Conservation (phyloP, 2,888 invertebrate species). For the Nasonovia ribisnigri region DNA sequence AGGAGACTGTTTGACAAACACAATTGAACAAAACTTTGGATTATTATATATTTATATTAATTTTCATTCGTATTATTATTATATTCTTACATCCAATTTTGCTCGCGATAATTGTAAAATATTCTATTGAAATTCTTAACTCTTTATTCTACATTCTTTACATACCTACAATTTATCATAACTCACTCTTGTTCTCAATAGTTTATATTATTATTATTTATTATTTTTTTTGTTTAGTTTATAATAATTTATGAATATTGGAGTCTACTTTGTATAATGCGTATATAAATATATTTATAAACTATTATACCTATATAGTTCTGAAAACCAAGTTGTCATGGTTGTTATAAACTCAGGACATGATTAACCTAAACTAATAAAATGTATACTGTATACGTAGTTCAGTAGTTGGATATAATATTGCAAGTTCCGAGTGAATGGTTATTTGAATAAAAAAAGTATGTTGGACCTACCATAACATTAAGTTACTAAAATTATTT, state of each 20-base stretch:
- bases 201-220: neutral
- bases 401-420: neutral
- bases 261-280: neutral
- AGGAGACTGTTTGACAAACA: neutral
- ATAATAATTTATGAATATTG: neutral
- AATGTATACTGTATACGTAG: neutral
- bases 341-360: neutral
- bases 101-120: neutral
- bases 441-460: neutral
- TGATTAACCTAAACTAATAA: neutral
- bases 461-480: neutral
- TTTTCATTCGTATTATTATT: neutral
- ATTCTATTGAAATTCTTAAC: neutral
- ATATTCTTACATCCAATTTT: neutral
- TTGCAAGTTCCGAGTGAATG: neutral
- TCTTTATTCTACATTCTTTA: neutral
- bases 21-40: constrained; percentile 22
- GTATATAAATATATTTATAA: neutral
- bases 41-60: neutral
- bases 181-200: neutral
- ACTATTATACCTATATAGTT: neutral
- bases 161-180: neutral
- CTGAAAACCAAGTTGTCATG: neutral
- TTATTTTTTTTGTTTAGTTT: neutral
- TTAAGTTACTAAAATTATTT: neutral